These are phyloP conservation scores for Calycopis cecrops DNA, from an alignment of 1,140 invertebrate genomes.

Conservation along the genomic window DNA sequence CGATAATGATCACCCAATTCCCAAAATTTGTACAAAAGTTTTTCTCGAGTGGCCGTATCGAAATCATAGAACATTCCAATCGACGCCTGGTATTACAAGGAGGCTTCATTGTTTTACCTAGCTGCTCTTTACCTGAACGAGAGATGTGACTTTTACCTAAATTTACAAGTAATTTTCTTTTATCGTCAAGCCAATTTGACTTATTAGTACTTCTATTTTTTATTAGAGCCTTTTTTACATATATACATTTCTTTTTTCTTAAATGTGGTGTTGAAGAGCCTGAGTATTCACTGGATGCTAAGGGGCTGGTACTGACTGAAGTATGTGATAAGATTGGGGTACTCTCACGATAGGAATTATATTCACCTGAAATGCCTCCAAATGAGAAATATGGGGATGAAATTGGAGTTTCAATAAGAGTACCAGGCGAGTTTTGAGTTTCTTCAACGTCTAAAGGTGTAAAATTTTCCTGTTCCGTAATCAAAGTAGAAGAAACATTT, in stretches of 20 bases:
- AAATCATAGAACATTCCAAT: slow-evolving; percentile 27
- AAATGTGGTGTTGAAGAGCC: slow-evolving; percentile 22
- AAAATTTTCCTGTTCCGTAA: slow-evolving; percentile 17
- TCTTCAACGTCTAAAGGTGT: slow-evolving; percentile 15
- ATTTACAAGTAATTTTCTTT: slow-evolving; percentile 22
- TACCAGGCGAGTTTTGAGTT: slow-evolving; percentile 13
- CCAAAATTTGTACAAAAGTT: slow-evolving; percentile 23
- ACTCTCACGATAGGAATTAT: slow-evolving; percentile 17
- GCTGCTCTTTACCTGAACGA: slow-evolving; percentile 24
- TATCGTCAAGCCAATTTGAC: slow-evolving; percentile 23
- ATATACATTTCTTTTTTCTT: slow-evolving; percentile 18
- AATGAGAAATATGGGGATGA: slow-evolving; percentile 14
- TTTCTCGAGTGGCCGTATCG: slow-evolving; percentile 14
- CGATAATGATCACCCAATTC: slow-evolving; percentile 21
- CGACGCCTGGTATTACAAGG: too few species aligned
- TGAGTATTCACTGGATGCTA: slow-evolving; percentile 23
- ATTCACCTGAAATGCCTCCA: slow-evolving; percentile 19
- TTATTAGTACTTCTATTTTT: slow-evolving; percentile 21
- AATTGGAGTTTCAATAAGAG: slow-evolving; percentile 18
- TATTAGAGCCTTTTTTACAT: slow-evolving; percentile 22
- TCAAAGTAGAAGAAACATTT: slow-evolving; percentile 13
- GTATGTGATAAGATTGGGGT: slow-evolving; percentile 16
- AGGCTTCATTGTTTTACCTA: slow-evolving; percentile 21
- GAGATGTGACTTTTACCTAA: slow-evolving; percentile 23
- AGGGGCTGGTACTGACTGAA: slow-evolving; percentile 20